Conservation (phyloP, 2,797 vertebrate species). For the Aldrovandia affinis region DNA sequence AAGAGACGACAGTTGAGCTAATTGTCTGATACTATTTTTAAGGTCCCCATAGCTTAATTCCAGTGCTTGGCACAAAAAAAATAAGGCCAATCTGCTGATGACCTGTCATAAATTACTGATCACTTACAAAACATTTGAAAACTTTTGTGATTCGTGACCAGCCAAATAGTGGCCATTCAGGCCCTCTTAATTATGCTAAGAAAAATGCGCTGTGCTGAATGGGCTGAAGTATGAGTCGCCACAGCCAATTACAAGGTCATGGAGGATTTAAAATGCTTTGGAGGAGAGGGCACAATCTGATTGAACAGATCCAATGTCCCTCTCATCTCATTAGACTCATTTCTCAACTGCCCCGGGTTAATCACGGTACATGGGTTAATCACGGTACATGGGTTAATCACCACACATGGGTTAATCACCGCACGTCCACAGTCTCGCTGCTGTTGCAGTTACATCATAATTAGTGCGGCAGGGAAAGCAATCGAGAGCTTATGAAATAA, state of each 20-base stretch:
- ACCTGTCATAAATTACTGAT: slow-evolving; percentile 43
- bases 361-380: slow-evolving; percentile 94
- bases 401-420: slow-evolving; percentile 92
- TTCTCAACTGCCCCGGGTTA: slow-evolving; percentile 89
- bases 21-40: slow-evolving; percentile 61
- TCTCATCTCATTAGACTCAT: slow-evolving; percentile 85
- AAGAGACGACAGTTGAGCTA: slow-evolving; percentile 61
- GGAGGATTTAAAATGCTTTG: slow-evolving; percentile 80
- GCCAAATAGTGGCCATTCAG: slow-evolving; percentile 54
- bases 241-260: slow-evolving; percentile 87
- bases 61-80: slow-evolving; percentile 51
- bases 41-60: slow-evolving; percentile 61
- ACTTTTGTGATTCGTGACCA: slow-evolving; percentile 27
- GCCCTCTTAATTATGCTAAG: slow-evolving; percentile 54
- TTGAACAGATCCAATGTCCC: slow-evolving; percentile 83
- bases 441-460: slow-evolving; percentile 92
- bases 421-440: slow-evolving; percentile 84
- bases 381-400: slow-evolving; percentile 93
- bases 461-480: slow-evolving; percentile 80
- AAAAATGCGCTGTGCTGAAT: slow-evolving; percentile 77
- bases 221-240: slow-evolving; percentile 82
- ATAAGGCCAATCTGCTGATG: slow-evolving; percentile 11
- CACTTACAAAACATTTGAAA: slow-evolving; percentile 30
- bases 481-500: slow-evolving; percentile 75
- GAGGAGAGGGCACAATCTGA: slow-evolving; percentile 79